A percentile compares a stretch with the other conserved stretches of the same genome.
Evolutionary conservation across 2,113 vertebrate genomes (phyloP).

Genomic region (Corvus moneduloides): DNA sequence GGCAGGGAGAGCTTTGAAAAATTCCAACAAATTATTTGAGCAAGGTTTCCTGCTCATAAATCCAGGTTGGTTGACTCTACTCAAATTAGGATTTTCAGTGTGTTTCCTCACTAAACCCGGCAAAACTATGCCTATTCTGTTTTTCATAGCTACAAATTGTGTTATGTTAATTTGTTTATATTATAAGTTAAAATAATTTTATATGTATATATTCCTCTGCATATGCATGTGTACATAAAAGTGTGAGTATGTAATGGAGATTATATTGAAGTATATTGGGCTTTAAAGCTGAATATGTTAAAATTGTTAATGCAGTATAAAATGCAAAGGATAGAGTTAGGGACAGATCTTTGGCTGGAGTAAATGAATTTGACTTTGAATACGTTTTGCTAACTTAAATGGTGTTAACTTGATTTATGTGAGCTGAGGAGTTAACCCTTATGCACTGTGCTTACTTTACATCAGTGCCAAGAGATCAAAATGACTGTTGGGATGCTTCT

Average conservation of each 20-base stretch:
- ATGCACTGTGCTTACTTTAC: neutral
- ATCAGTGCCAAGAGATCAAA: neutral
- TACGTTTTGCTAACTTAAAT: conserved; percentile 58
- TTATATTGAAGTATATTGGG: conserved; percentile 36
- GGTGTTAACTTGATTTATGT: conserved; percentile 63
- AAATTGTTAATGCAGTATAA: conserved; percentile 51
- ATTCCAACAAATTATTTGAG: conserved; percentile 49
- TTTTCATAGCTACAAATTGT: neutral
- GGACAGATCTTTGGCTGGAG: conserved; percentile 63
- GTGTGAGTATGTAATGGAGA: neutral
- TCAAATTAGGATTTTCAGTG: conserved; percentile 40
- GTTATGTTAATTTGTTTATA: conserved; percentile 59
- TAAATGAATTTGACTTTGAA: conserved; percentile 64
- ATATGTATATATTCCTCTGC: conserved; percentile 39
- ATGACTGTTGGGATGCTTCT: neutral
- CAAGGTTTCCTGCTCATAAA: conserved; percentile 28
- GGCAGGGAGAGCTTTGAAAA: conserved; percentile 50
- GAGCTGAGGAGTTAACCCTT: conserved; percentile 56
- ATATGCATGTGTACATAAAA: conserved; percentile 41
- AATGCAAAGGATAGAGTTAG: conserved; percentile 49
- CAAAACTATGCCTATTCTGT: neutral
- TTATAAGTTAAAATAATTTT: conserved; percentile 33
- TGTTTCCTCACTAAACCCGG: conserved; percentile 38
- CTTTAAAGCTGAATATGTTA: conserved; percentile 54
- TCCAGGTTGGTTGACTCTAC: neutral